Percentiles rank a stretch among this genome's conserved stretches.
phyloP scores from a whole-genome alignment of 2,888 invertebrate species.

The Isotomurus palustris region DNA sequence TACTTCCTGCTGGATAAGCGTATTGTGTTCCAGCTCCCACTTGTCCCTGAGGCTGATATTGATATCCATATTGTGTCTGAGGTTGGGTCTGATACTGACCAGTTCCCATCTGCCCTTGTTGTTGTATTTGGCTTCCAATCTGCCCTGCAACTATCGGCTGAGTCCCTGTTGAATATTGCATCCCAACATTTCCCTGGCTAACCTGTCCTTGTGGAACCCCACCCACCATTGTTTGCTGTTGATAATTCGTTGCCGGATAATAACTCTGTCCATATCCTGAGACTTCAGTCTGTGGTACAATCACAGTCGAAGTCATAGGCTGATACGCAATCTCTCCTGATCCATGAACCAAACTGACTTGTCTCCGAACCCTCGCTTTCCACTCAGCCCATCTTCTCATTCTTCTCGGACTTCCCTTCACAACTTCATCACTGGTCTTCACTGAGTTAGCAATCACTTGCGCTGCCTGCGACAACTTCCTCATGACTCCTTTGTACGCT shows the following conservation, averaged over 20 bases:
- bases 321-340: not conserved
- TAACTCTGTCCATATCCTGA: not conserved
- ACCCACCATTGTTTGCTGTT: not conserved
- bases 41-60: too few relatives aligned
- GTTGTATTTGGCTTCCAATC: not conserved
- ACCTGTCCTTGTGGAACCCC: not conserved
- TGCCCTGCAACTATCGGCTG: not conserved
- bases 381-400: conserved; percentile 27
- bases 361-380: conserved; percentile 10
- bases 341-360: conserved; percentile 15
- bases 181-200: too few relatives aligned
- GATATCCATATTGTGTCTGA: too few relatives aligned
- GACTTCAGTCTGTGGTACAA: not conserved
- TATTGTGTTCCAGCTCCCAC: not conserved
- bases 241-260: too few relatives aligned
- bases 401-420: conserved; percentile 24
- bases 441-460: conserved; percentile 38
- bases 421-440: conserved; percentile 28
- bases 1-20: not conserved
- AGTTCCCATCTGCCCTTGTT: too few relatives aligned
- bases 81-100: too few relatives aligned
- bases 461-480: conserved; percentile 31
- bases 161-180: not conserved
- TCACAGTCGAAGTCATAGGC: not conserved
- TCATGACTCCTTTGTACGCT: conserved; percentile 34